Base-by-base conservation (phyloP, 1,140 invertebrate species). In the Diorhabda carinulata region DNA sequence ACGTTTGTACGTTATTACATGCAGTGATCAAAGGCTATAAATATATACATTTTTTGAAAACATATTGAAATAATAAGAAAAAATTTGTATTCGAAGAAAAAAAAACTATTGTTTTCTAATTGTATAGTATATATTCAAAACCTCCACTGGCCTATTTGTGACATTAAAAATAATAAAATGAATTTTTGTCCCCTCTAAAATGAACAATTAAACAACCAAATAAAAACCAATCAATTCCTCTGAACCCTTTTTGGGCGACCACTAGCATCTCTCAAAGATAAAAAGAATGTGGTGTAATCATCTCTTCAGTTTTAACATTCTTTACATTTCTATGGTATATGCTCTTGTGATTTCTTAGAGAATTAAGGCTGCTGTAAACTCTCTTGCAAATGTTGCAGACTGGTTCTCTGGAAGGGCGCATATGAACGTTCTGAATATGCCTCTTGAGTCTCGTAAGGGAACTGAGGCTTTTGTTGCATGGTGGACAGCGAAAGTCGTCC, bases 331-430 rank as follows among this genome's bases (percentile, higher is more conserved):
- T 88, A 84, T 93, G 92, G 82, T 93, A 93, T 85, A 93, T 93
- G 82, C 91, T 93, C 87, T 92, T 93, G 87, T 93, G 92, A 85
- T 93, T 93, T 77, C 92, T 86, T 72, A 93, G 86, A 79, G 90
- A 92, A 85, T 93, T 93, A 77, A 93, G 86, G 80, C 91, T 92
- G 84, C 91, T 92, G 86, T 93, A 94, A 74, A 92, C 90, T 78
- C 92, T 88, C 81, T 91, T 92, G 86, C 92, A 94, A 83, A 93
- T 92, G 85, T 92, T 92, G 87, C 92, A 94, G 78, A 92, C 90
- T 73, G 90, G 91, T 84, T 92, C 91, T 84, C 91, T 88, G 80
- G 90, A 91, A 74, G 91, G 91, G 77, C 90, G 86, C 87, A 92
- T 91, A 84, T 92, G 91, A 77, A 92, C 91, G 85, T 92, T 92